Evolutionary conservation across 2,797 vertebrate species (phyloP), one percentile per base, ranked within the genome.

Genomic region (Myotis daubentonii): DNA sequence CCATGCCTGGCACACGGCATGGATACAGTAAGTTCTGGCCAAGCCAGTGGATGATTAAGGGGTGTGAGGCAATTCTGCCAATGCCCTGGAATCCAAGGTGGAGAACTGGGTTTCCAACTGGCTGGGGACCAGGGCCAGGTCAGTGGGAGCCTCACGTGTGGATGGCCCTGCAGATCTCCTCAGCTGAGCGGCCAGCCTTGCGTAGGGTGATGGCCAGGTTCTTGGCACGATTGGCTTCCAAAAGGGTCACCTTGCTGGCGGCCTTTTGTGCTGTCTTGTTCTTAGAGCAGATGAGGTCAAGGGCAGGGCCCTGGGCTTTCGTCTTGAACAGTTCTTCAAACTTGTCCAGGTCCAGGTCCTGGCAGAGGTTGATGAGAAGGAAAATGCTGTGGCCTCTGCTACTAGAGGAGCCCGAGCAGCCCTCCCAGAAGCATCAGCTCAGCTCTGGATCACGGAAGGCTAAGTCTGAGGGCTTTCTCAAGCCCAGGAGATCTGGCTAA

Each of bases 281-380:
- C 98, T 99, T 99, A 87, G 99, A 98, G 88, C 98, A 99, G 89
- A 98, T 95, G 20, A 99, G 76, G 93, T 99, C 99, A 55, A 99
- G 98, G 30, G 99, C 94, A 0, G 99, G 99, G 79, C 99, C 99
- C 97, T 99, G 99, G 1, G 99, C 99, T 98, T 99, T 99, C 55
- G 99, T 99, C 98, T 99, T 99, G 94, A 99, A 99, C 47, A 99
- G 97, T 96, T 99, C 99, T 97, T 99, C 99, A 49, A 99, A 99
- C 95, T 97, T 98, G 96, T 99, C 99, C 97, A 99, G 98, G 53
- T 99, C 99, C 90, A 99, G 98, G 96, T 99, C 99, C 99, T 99
- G 97, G 41, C 51, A 74, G 12, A 0, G 75, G 79, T 15, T 28
- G 25, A 75, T 1, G 0, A 84, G 82, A 94, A 53, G 16, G 0